Evolutionary conservation across 2,888 invertebrate species (phyloP), one percentile per base, ranked within the genome.

Genomic region (Schrankia costaestrigalis): DNA sequence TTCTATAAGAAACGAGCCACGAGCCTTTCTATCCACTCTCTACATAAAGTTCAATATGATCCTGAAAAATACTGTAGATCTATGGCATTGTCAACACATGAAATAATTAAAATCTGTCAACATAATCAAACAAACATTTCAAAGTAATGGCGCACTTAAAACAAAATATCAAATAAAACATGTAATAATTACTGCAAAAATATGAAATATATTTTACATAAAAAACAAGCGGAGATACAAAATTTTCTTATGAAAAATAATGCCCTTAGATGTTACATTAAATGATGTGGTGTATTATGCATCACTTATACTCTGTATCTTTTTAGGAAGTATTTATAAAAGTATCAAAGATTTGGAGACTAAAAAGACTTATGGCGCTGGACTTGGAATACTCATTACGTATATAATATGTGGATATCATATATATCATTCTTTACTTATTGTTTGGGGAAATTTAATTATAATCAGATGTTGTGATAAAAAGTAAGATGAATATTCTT

Each of bases 331-430:
- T 35, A 75, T 84, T 41, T 92, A 93, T 59, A 89, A 90, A 43
- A 80, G 80, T 48, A 89, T 93, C 13, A 67, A 78, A 11, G 79
- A 90, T 51, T 55, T 67, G 1, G 63, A 78, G 1, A 55, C 69
- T 14, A 91, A 90, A 65, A 90, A 91, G 57, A 89, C 89, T 71
- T 78, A 89, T 28, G 91, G 93, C 3, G 91, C 92, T 0, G 70
- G 86, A 0, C 62, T 92, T 4, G 94, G 94, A 3, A 56, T 93
- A 13, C 32, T 89, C 3, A 71, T 93, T 9, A 77, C 89, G 1
- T 72, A 84, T 24, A 57, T 91, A 11, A 90, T 93, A 13, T 93
- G 93, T 33, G 91, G 93, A 11, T 55, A 75, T 30, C 86, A 91
- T 38, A 75, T 90, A 11, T 56, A 90, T 31, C 92, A 93, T 65